A percentile compares a stretch with the other conserved stretches of the same genome.
phyloP scores from a whole-genome alignment of 2,113 vertebrate genomes.

The Marmota monax region DNA sequence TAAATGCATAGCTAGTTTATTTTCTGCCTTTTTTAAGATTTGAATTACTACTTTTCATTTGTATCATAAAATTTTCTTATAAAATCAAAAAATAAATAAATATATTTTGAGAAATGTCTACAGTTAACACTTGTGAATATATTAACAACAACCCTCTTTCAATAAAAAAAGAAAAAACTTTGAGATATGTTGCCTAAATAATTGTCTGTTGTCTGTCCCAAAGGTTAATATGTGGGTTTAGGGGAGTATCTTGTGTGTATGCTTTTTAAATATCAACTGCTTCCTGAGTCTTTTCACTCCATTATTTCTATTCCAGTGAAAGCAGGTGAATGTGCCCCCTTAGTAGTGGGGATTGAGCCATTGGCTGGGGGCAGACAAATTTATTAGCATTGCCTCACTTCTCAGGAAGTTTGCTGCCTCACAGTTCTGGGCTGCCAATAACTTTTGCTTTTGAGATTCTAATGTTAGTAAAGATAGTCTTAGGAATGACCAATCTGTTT shows the following conservation, averaged over 20 bases:
- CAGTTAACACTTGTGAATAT: neutral
- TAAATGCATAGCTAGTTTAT: no score
- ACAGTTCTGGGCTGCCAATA: neutral
- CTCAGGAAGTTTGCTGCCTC: neutral
- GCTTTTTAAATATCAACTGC: neutral
- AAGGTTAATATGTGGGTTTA: neutral
- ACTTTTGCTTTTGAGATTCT: neutral
- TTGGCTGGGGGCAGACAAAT: no score
- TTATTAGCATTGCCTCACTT: neutral
- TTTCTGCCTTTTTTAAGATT: no score
- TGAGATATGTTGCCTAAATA: neutral
- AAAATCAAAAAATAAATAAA: neutral
- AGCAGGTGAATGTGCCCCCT: neutral
- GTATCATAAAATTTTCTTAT: no score
- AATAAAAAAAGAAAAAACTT: slow-evolving; percentile 12
- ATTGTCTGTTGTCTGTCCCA: neutral
- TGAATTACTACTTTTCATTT: no score
- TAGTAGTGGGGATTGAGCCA: neutral
- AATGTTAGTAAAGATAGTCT: neutral
- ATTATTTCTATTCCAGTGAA: neutral
- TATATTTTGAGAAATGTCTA: slow-evolving; percentile 14
- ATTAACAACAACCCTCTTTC: neutral
- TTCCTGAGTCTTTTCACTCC: neutral
- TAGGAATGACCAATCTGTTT: neutral
- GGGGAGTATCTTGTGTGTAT: neutral